phyloP scores from a whole-genome alignment of 2,113 vertebrate species.

The Pseudorectes ferrugineus region DNA sequence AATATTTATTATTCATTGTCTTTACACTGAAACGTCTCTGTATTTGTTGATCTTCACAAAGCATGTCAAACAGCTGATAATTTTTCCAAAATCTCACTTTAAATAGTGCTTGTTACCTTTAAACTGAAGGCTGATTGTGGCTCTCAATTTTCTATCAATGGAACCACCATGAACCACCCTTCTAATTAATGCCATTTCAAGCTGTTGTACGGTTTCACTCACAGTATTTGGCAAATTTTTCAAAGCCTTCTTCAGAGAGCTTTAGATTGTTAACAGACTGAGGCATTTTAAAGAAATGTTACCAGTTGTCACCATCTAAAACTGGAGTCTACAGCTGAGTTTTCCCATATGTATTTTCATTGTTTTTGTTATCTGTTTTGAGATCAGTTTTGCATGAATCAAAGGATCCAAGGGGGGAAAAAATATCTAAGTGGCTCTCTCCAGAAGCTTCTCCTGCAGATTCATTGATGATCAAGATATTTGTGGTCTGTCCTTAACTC shows the following conservation, averaged over 20 bases:
- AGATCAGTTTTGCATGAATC: neutral
- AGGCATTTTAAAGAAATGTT: neutral
- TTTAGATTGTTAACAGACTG: neutral
- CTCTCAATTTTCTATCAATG: neutral
- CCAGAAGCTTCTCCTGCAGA: slow-evolving; percentile 29
- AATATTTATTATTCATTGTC: slow-evolving; percentile 13
- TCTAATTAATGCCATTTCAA: neutral
- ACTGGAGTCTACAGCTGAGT: neutral
- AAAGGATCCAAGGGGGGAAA: neutral
- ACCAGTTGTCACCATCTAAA: slow-evolving; percentile 16
- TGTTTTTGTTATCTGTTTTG: slow-evolving; percentile 39
- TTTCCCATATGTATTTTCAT: slow-evolving; percentile 35
- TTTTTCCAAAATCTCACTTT: neutral
- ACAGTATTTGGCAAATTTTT: neutral
- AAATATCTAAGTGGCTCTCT: neutral
- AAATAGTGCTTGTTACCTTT: neutral
- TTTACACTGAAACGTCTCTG: neutral
- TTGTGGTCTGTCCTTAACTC: slow-evolving; percentile 40
- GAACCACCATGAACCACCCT: neutral
- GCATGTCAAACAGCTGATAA: neutral
- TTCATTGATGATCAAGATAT: slow-evolving; percentile 29
- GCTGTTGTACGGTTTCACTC: neutral
- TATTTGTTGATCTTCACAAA: slow-evolving; percentile 30
- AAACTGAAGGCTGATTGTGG: neutral
- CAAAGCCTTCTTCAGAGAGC: neutral